Percentiles rank a stretch among this genome's conserved stretches.
These are phyloP conservation scores for Hormiphora californensis DNA, from an alignment of 37 sponge, comb jelly and placozoan species.

Conservation along the genomic window DNA sequence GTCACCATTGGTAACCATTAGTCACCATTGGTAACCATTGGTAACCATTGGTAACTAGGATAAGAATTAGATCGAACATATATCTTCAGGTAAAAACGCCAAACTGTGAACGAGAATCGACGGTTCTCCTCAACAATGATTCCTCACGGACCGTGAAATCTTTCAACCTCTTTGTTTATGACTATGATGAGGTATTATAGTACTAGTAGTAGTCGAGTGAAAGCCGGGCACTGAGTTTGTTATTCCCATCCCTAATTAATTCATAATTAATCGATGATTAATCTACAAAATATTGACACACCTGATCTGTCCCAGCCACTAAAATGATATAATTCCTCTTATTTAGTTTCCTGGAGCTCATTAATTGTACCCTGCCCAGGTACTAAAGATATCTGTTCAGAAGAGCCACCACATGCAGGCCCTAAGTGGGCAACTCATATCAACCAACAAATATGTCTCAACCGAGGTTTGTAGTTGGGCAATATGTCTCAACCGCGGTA, in stretches of 20 bases:
- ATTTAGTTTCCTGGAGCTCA: no score
- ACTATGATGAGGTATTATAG: constrained; percentile 28
- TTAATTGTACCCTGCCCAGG: no score
- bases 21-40: neutral
- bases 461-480: constrained; percentile 2
- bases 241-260: no score
- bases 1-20: neutral
- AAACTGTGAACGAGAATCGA: constrained; percentile 24
- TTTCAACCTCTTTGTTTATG: constrained; percentile 45
- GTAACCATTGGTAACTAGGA: neutral
- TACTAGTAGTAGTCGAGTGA: no score
- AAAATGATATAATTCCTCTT: no score
- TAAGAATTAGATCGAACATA: neutral
- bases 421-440: constrained; percentile 22
- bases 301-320: no score
- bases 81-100: constrained; percentile 15
- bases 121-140: constrained; percentile 3
- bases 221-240: no score
- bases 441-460: constrained; percentile 45
- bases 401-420: constrained; percentile 50
- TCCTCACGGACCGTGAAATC: constrained; percentile 34
- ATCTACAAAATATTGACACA: no score
- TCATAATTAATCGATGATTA: no score
- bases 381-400: constrained; percentile 35
- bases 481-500: neutral